Base-by-base conservation (phyloP, 2,888 invertebrate genomes). In the Amorpha juglandis region DNA sequence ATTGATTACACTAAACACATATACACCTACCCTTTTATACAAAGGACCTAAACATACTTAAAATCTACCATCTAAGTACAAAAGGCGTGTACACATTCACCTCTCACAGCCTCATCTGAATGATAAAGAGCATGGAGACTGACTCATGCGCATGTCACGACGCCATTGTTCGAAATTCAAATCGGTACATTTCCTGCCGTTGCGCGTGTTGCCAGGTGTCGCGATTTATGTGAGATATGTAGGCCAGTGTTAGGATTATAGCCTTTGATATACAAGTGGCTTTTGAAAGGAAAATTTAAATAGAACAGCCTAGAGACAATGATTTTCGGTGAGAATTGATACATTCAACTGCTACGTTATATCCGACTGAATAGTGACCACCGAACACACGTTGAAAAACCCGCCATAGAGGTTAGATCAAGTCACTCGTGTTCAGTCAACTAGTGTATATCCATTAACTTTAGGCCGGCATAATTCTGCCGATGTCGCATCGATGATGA, bases 161-260 rank as follows among this genome's bases (percentile, higher is more conserved):
- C 63, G 50, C 64, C 63, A 64, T 58, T 58, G 51, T 82, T 84
- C 82, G 76, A 86, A 84, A 82, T 84, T 86, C 78, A 84, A 86
- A 86, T 86, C 76, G 82, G 79, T 58, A 84, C 77, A 70, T 81
- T 78, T 81, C 79, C 78, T 81, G 78, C 77, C 78, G 75, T 65
- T 64, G 69, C 75, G 75, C 74, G 67, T 74, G 77, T 75, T 77
- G 80, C 77, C 80, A 81, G 77, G 70, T 72, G 72, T 74, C 8
- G 19, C 21, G 19, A 19, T 58, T 42, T 58, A 58, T 38, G 19
- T 19, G 12, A 58, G 12, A 58, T 42, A 12, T 19, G 12, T 58
- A 19, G 11, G 16, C 19, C 19, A 58, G 55, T 19, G 6, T 14
- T 35, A n/a, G 33, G 58, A 19, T 50, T 50, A 47, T 47, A 2